Conservation (phyloP, 2,888 invertebrate species). For the Plebejus anna region DNA sequence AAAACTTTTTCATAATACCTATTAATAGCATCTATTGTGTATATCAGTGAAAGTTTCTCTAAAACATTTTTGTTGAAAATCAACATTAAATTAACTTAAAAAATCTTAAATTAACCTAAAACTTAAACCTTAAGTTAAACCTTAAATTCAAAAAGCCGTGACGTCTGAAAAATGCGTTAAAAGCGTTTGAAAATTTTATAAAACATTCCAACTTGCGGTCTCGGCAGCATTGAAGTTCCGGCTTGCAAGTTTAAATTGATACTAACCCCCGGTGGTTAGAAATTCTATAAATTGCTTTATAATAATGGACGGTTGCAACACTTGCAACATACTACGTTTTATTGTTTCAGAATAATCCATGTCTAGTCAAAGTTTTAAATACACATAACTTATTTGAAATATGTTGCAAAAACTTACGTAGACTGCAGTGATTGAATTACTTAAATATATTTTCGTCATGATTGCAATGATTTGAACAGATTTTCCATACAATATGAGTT, state of each 20-base stretch:
- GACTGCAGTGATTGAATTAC: neutral
- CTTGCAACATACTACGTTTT: conserved; percentile 29
- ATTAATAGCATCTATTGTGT: too few relatives aligned
- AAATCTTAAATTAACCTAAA: neutral
- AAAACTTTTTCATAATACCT: too few relatives aligned
- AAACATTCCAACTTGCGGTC: conserved; percentile 40
- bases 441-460: too few relatives aligned
- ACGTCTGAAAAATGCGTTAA: conserved; percentile 35
- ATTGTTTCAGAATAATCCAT: neutral
- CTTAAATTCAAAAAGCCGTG: conserved; percentile 13
- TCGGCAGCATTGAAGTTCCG: conserved; percentile 38
- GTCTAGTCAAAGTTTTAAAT: neutral
- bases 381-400: neutral
- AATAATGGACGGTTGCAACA: conserved; percentile 31
- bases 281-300: conserved; percentile 38
- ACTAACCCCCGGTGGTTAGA: conserved; percentile 37
- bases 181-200: conserved; percentile 40
- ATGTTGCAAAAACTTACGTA: neutral
- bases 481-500: too few relatives aligned
- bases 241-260: conserved; percentile 41
- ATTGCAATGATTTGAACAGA: too few relatives aligned
- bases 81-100: neutral
- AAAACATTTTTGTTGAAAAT: too few relatives aligned
- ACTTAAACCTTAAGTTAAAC: neutral
- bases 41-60: too few relatives aligned